These are phyloP conservation scores for Alces alces DNA, from an alignment of 2,113 vertebrate species.

Conservation along the genomic window DNA sequence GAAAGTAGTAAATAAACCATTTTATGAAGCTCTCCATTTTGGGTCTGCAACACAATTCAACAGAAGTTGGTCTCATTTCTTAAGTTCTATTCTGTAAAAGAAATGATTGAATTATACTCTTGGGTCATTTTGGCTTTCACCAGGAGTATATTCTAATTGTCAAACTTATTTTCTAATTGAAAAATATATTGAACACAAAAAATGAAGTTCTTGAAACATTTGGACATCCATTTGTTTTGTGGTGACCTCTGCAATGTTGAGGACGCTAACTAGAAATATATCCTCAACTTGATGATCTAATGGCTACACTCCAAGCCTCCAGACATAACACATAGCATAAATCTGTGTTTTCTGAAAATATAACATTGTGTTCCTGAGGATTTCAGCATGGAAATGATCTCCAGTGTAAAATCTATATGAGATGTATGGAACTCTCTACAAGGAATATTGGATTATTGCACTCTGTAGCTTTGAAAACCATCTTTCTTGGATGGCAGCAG, in stretches of 20 bases:
- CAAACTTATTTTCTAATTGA: slow-evolving; percentile 5
- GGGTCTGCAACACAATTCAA: slow-evolving; percentile 16
- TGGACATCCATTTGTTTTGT: slow-evolving; percentile 26
- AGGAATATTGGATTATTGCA: slow-evolving; percentile 84
- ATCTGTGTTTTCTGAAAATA: slow-evolving; percentile 68
- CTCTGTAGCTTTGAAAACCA: slow-evolving; percentile 80
- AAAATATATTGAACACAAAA: slow-evolving; percentile 29
- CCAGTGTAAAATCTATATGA: slow-evolving; percentile 76
- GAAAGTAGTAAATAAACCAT: slow-evolving; percentile 15
- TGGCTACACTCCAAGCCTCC: slow-evolving; percentile 34
- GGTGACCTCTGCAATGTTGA: slow-evolving; percentile 26
- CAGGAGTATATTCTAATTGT: background rate
- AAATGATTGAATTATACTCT: slow-evolving; percentile 35
- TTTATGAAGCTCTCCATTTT: slow-evolving; percentile 30
- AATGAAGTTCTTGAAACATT: slow-evolving; percentile 21
- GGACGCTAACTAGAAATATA: slow-evolving; percentile 39
- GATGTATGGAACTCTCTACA: slow-evolving; percentile 80
- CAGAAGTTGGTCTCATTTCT: slow-evolving; percentile 21
- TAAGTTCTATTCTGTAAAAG: slow-evolving; percentile 6
- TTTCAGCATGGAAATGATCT: slow-evolving; percentile 73
- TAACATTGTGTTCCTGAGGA: slow-evolving; percentile 59
- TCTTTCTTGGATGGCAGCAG: slow-evolving; percentile 79
- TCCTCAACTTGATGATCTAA: slow-evolving; percentile 41
- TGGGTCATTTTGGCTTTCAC: slow-evolving; percentile 39
- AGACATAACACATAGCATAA: slow-evolving; percentile 56